Base-by-base conservation (phyloP, 2,797 vertebrate species). In the Euthynnus affinis region DNA sequence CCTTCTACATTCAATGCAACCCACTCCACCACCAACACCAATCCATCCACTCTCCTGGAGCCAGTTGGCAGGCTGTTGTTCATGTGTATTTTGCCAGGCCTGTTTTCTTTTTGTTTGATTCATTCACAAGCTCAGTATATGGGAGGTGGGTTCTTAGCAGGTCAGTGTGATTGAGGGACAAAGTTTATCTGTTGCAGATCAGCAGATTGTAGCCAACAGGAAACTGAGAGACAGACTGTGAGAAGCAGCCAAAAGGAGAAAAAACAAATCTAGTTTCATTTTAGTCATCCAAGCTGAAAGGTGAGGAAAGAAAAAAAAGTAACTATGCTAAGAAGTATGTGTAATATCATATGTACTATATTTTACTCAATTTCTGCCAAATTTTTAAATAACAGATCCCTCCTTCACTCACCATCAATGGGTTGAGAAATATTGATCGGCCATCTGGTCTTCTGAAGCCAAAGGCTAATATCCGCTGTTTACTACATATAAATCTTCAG, bases 381-480 rank as follows among this genome's bases (percentile, higher is more conserved):
- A 62, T 82, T 87, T 83, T 84, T 81, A 76, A 74, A 86, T 78
- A 88, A 87, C 70, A 80, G 61, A 81, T 77, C n/a, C 42, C 17
- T 70, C 78, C n/a, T 76, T 84, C 17, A 65, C 37, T 80, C 71
- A 64, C 68, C 75, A 81, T 74, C 77, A 83, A 46, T 66, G 46
- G 44, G 15, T 51, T 79, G 81, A 86, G 74, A 78, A 67, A 85
- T 88, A 89, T 88, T 84, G 89, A 91, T 90, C 29, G 40, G 56
- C 61, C 57, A 61, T 81, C 75, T 64, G 66, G 77, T 84, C 63
- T 77, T 70, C 73, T 74, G 27, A 77, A 90, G 82, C 60, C 75
- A 87, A 89, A 81, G 81, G 82, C 61, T 84, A 88, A 90, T 86
- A 87, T 88, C 71, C 25, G 23, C 62, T 83, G 75, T 88, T 92